Percentiles rank a stretch among this genome's conserved stretches.
These are phyloP conservation scores for Endotricha flammealis DNA, from an alignment of 2,888 invertebrate genomes.

Conservation along the genomic window DNA sequence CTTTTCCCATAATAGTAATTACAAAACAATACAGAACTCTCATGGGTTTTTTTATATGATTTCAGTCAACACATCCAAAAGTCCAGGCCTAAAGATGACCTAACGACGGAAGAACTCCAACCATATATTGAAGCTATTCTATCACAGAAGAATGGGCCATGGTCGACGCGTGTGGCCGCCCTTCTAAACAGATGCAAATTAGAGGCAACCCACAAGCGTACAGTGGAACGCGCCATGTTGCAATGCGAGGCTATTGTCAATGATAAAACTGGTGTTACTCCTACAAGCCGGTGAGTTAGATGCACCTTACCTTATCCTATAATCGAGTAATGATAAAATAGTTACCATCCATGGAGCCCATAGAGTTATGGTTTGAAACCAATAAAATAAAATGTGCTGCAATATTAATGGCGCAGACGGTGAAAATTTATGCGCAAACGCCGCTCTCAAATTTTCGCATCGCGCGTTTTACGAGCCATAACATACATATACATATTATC, in stretches of 20 bases:
- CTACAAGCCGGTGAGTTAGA: constrained; percentile 44
- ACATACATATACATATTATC: no score
- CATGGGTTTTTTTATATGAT: constrained; percentile 16
- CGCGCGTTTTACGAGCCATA: no score
- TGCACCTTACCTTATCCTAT: no score
- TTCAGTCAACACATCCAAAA: constrained; percentile 83
- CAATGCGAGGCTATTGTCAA: constrained; percentile 90
- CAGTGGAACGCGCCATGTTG: constrained; percentile 91
- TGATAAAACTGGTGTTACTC: constrained; percentile 46
- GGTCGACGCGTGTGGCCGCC: constrained; percentile 87
- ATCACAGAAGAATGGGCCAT: constrained; percentile 82
- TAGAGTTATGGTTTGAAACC: no score
- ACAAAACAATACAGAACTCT: no score
- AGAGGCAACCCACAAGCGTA: constrained; percentile 87
- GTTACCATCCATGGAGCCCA: no score
- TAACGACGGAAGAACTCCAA: constrained; percentile 88
- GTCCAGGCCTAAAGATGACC: constrained; percentile 87
- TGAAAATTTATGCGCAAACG: no score
- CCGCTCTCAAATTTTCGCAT: no score
- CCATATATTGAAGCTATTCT: constrained; percentile 85
- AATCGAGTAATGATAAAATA: no score
- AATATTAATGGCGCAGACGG: no score
- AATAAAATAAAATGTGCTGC: no score
- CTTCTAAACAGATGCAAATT: constrained; percentile 86
- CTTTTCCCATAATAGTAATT: no score